Evolutionary conservation across 2,113 vertebrate species (phyloP), one percentile per base, ranked within the genome.

Genomic region (Eonycteris spelaea): DNA sequence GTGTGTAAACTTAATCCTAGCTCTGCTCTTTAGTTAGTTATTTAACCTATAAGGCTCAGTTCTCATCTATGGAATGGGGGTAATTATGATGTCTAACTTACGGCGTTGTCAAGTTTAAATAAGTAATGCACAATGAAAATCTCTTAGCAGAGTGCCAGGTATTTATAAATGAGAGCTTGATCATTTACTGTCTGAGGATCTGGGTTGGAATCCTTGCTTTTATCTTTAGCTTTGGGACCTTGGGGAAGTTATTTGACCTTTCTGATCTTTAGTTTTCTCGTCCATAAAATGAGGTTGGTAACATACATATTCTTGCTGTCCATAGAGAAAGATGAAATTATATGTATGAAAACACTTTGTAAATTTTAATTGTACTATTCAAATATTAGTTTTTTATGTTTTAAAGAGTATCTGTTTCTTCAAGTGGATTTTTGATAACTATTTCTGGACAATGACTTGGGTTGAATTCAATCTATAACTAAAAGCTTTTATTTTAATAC

Each of bases 311-410:
- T 83, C 11, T 93, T 78, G 33, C 45, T 91, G 18, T 77, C 63
- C 19, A 28, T 28, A 35, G 15, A 65, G 38, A 86, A 78, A 96
- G 24, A 91, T 53, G 16, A 92, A 78, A 83, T 68, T 19, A 1
- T 53, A 24, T 22, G 4, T 65, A 14, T 84, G 35, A 71, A 95
- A 90, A 94, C 33, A 43, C 48, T 86, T 96, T 33, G 38, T 59
- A 91, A 80, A 82, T 94, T 80, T 94, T 92, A 92, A 86, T 65
- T 68, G 77, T 71, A 38, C 33, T 86, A 13, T 78, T 89, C 48
- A 93, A 80, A 53, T 55, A 55, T 51, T 90, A 84, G 57, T 45
- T 90, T 90, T 7, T 91, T 80, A 38, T 35, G 43, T 55, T 73
- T 59, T 82, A 19, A 61, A 87, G 55, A 18, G 14, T 45, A 24